Conservation (phyloP, 2,797 vertebrate genomes). For the Lagodon rhomboides region DNA sequence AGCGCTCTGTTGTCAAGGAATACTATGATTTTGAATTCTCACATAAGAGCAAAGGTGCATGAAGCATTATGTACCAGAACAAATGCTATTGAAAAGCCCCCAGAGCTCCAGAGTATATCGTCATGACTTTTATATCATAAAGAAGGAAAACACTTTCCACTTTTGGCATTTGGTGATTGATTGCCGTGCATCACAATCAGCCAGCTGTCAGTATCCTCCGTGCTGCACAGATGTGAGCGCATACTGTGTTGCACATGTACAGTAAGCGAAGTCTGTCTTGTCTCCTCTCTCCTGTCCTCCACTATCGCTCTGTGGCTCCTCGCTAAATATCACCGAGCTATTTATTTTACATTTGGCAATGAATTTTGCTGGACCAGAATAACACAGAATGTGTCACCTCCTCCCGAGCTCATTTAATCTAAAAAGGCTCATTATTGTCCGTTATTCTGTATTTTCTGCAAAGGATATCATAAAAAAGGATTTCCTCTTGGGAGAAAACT, state of each 20-base stretch:
- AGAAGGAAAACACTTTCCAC: neutral
- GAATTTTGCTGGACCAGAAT: constrained; percentile 2
- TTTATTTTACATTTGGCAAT: neutral
- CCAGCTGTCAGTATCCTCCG: neutral
- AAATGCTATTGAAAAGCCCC: neutral
- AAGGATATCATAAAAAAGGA: neutral
- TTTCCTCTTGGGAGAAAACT: neutral
- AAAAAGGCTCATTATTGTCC: neutral
- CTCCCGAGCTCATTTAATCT: neutral
- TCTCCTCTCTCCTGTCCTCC: neutral
- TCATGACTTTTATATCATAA: neutral
- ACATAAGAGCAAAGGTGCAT: constrained; percentile 4
- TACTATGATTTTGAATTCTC: neutral
- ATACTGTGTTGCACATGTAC: neutral
- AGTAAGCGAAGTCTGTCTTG: neutral
- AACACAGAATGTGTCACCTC: constrained; percentile 15
- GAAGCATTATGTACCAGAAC: neutral
- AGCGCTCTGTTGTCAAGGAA: constrained; percentile 16
- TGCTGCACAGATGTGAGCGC: constrained; percentile 4
- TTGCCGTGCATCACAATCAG: neutral
- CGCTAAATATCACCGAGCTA: constrained; percentile 2
- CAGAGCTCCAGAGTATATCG: neutral
- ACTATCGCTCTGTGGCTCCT: neutral
- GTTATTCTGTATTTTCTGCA: neutral
- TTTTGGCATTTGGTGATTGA: neutral